Conservation (phyloP, 2,113 vertebrate species). For the Lycaon pictus region DNA sequence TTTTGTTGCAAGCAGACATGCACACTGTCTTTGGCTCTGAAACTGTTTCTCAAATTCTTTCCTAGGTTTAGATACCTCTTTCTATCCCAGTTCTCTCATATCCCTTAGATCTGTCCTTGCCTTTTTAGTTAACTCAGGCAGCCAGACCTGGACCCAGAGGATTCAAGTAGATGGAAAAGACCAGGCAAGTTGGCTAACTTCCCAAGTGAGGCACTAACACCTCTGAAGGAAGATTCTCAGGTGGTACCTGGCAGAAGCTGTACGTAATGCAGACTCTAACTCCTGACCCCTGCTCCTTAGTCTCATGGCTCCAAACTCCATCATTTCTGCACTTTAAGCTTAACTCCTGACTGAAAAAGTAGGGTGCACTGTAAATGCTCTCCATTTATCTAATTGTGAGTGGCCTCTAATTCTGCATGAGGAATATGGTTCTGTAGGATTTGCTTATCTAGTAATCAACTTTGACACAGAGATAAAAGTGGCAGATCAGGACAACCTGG, state of each 20-base stretch:
- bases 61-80: neutral
- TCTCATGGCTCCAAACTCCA: neutral
- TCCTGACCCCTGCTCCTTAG: neutral
- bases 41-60: neutral
- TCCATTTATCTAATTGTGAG: neutral
- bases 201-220: neutral
- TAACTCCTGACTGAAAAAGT: neutral
- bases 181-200: neutral
- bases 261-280: neutral
- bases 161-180: neutral
- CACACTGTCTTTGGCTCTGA: neutral
- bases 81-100: neutral
- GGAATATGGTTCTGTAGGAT: neutral
- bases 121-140: neutral
- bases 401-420: neutral
- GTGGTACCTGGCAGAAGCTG: neutral
- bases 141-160: neutral
- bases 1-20: neutral
- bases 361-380: neutral
- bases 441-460: neutral
- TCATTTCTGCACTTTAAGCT: neutral
- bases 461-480: neutral
- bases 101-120: neutral
- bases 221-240: neutral
- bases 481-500: too few relatives aligned